phyloP scores from a whole-genome alignment of 2,888 invertebrate genomes.

The Oscheius myriophilus region DNA sequence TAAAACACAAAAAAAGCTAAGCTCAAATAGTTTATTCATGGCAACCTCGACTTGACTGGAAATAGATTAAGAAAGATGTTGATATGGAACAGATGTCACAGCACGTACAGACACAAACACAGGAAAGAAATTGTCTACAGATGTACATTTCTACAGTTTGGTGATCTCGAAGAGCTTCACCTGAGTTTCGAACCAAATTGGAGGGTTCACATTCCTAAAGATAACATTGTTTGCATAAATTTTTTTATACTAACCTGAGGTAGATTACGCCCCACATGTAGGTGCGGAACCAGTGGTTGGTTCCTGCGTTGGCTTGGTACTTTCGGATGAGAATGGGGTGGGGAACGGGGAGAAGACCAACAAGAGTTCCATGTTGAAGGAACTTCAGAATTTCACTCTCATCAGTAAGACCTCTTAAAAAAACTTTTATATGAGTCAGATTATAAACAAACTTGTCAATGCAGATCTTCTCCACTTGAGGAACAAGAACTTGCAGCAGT shows the following conservation, averaged over 20 bases:
- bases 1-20: no score
- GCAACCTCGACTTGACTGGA: no score
- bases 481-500: conserved; percentile 94
- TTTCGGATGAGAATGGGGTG: conserved; percentile 98
- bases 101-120: neutral
- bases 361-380: conserved; percentile 95
- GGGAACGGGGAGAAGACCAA: conserved; percentile 95
- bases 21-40: conserved; percentile 11
- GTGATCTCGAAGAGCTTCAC: conserved; percentile 91
- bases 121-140: conserved; percentile 5
- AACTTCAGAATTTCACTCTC: conserved; percentile 99
- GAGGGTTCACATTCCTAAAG: conserved; percentile 93
- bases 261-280: conserved; percentile 99
- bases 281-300: conserved; percentile 98
- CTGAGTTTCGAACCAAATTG: conserved; percentile 99
- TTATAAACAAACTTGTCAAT: conserved; percentile 88
- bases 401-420: conserved; percentile 89
- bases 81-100: conserved; percentile 24
- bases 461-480: conserved; percentile 99
- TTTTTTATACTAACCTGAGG: conserved; percentile 78
- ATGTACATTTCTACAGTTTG: conserved; percentile 5
- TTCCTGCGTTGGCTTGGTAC: conserved; percentile 96
- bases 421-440: neutral
- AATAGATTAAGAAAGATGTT: conserved; percentile 6
- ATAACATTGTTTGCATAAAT: neutral